These are phyloP conservation scores for Zoroaster sp. DNA, from an alignment of 53 echinoderm and acorn worm genomes.

Conservation along the genomic window DNA sequence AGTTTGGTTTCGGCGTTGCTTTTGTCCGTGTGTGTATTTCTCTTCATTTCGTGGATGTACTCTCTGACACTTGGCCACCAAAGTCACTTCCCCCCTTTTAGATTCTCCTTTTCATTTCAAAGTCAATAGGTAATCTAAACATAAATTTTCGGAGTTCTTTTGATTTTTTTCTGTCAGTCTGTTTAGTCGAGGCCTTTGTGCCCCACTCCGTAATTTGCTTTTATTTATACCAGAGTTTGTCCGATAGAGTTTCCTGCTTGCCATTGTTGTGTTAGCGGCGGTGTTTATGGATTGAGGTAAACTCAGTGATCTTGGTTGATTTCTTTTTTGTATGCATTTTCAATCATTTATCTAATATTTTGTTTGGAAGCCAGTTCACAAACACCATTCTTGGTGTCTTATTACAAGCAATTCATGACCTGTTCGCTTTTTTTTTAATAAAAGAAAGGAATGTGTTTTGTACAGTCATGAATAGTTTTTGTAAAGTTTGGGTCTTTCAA, in stretches of 20 bases:
- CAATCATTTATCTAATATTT: slow-evolving; percentile 15
- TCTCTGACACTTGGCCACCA: slow-evolving; percentile 1
- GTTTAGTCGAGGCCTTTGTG: not conserved
- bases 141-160: not conserved
- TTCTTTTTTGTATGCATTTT: not conserved
- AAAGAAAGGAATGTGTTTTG: not conserved
- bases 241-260: not conserved
- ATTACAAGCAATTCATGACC: not conserved
- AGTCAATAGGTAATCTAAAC: slow-evolving; percentile 55
- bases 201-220: slow-evolving; percentile 17
- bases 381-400: not conserved
- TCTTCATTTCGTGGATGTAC: slow-evolving; percentile 33
- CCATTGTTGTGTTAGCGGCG: not conserved
- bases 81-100: not conserved
- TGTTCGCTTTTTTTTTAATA: not conserved
- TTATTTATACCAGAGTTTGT: not conserved
- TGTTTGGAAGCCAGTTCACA: not conserved
- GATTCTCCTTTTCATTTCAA: slow-evolving; percentile 9
- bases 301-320: not conserved
- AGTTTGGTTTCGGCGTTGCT: slow-evolving; percentile 41
- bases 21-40: slow-evolving; percentile 46
- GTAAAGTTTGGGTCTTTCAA: not conserved
- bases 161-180: slow-evolving; percentile 21
- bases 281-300: not conserved
- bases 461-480: not conserved